These are phyloP conservation scores for Electrona antarctica DNA, from an alignment of 2,113 vertebrate genomes.

Conservation along the genomic window DNA sequence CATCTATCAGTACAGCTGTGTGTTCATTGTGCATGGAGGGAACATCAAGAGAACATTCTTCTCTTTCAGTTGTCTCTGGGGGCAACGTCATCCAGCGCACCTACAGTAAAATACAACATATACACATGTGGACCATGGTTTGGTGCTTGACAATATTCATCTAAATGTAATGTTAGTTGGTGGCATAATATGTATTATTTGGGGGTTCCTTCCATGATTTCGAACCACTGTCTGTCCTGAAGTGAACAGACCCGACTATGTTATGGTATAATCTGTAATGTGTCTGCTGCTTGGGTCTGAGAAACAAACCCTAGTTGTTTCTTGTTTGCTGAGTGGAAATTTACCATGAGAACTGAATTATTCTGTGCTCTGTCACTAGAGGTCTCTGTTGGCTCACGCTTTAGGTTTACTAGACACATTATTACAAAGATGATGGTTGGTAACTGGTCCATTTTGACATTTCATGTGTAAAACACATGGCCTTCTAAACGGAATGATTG, in stretches of 20 bases:
- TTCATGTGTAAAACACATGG: constrained; percentile 8
- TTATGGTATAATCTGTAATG: too few species aligned
- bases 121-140: too few species aligned
- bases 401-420: constrained; percentile 13
- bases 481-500: background rate
- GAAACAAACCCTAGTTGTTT: constrained; percentile 5
- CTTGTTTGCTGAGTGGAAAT: constrained; percentile 31
- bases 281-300: background rate
- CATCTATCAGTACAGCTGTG: too few species aligned
- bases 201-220: too few species aligned
- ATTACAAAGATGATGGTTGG: constrained; percentile 2
- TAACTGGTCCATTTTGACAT: background rate
- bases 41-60: too few species aligned
- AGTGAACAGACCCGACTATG: too few species aligned
- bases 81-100: too few species aligned
- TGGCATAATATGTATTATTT: background rate
- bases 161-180: background rate
- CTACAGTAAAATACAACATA: too few species aligned
- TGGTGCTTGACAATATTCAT: too few species aligned
- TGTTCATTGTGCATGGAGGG: too few species aligned
- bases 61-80: too few species aligned
- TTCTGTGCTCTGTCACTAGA: constrained; percentile 24
- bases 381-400: constrained; percentile 39
- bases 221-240: too few species aligned
- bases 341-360: constrained; percentile 13